Evolutionary conservation across 2,113 vertebrate species (phyloP).

Genomic region (Vimba vimba): DNA sequence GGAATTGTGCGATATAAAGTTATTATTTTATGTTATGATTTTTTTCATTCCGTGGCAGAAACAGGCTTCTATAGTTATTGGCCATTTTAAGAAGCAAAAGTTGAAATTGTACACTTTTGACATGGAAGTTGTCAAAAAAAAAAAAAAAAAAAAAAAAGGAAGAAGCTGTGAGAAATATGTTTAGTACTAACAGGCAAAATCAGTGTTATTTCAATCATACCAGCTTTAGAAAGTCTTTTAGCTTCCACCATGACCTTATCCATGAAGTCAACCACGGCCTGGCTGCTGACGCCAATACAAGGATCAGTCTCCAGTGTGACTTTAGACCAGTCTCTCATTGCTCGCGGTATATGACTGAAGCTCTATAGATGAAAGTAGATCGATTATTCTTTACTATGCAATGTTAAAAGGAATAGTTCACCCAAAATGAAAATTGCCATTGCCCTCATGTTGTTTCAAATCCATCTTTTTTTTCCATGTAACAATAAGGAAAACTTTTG

Average conservation of each 20-base stretch:
- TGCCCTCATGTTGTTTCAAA: background rate
- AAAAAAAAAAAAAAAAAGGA: background rate
- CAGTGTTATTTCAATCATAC: slow-evolving; percentile 52
- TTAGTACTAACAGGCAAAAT: background rate
- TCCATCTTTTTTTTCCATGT: background rate
- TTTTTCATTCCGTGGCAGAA: too few species aligned
- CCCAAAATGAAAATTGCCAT: background rate
- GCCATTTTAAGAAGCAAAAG: background rate
- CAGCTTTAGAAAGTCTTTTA: slow-evolving; percentile 73
- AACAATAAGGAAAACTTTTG: background rate
- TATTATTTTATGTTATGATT: too few species aligned
- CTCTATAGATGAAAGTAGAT: slow-evolving; percentile 49
- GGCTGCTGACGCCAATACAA: slow-evolving; percentile 73
- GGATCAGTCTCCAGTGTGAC: slow-evolving; percentile 73
- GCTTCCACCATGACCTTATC: slow-evolving; percentile 69
- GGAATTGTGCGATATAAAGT: too few species aligned
- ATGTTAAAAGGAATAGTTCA: background rate
- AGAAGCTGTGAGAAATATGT: background rate
- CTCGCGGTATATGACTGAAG: slow-evolving; percentile 38
- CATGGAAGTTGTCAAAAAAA: background rate
- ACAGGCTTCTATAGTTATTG: background rate
- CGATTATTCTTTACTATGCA: background rate
- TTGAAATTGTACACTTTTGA: background rate
- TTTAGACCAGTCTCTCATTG: slow-evolving; percentile 76
- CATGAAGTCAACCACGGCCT: slow-evolving; percentile 68